A percentile compares a stretch with the other conserved stretches of the same genome.
Evolutionary conservation across 1,140 invertebrate species (phyloP).

Genomic region (Orussus abietinus): DNA sequence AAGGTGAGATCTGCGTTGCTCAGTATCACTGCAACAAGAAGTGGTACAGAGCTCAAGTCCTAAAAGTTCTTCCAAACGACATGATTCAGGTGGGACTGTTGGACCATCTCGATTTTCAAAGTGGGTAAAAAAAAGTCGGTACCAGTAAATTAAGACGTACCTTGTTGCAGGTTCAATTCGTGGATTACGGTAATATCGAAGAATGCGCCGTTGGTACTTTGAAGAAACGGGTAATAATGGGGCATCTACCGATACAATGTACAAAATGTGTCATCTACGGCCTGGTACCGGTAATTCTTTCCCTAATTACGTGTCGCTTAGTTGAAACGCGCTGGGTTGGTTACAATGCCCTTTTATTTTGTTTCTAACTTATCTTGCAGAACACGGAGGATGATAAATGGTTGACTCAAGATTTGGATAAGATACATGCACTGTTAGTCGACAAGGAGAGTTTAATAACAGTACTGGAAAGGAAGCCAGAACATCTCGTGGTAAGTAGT

Average conservation of each 20-base stretch:
- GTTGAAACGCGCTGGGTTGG: constrained; percentile 1
- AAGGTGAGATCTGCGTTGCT: constrained; percentile 62
- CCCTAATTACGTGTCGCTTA: not conserved
- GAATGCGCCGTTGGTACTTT: constrained; percentile 52
- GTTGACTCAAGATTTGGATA: constrained; percentile 33
- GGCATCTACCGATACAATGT: constrained; percentile 56
- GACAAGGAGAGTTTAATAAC: constrained; percentile 27
- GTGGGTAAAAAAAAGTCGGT: no score
- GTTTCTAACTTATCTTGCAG: constrained; percentile 7
- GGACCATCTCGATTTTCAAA: no score
- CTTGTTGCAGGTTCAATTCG: constrained; percentile 50
- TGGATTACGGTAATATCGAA: constrained; percentile 57
- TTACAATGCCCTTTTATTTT: constrained; percentile 6
- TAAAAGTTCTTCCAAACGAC: constrained; percentile 21
- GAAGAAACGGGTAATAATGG: constrained; percentile 57
- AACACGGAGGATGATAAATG: constrained; percentile 24
- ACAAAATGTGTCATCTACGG: constrained; percentile 41
- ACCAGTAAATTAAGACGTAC: no score
- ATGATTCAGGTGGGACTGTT: constrained; percentile 32
- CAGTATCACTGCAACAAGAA: constrained; percentile 58
- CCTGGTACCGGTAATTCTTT: constrained; percentile 41
- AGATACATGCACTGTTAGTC: constrained; percentile 37
- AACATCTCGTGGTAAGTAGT: constrained; percentile 11
- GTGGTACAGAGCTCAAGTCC: constrained; percentile 54
- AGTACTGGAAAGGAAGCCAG: constrained; percentile 14